These are phyloP conservation scores for Panthera uncia DNA, from an alignment of 2,113 vertebrate genomes.

Conservation along the genomic window DNA sequence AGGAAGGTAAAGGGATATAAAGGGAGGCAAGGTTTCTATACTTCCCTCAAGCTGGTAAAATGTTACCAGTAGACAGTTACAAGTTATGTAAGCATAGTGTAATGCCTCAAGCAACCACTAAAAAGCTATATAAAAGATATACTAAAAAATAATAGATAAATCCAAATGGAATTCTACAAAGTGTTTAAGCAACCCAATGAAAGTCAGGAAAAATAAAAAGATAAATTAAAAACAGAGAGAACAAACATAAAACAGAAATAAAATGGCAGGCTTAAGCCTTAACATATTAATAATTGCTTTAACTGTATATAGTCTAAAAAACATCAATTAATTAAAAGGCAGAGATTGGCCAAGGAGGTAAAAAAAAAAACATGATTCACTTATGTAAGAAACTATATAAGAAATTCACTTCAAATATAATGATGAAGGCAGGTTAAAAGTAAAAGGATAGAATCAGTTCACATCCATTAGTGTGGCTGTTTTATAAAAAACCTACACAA, in stretches of 20 bases:
- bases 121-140: background rate
- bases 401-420: background rate
- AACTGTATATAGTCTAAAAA: background rate
- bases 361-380: background rate
- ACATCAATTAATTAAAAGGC: background rate
- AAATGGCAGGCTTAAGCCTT: background rate
- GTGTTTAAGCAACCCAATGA: background rate
- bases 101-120: background rate
- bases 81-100: background rate
- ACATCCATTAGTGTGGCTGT: background rate
- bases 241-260: background rate
- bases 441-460: background rate
- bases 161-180: constrained; percentile 9
- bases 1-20: background rate
- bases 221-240: background rate
- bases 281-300: background rate
- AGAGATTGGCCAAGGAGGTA: background rate
- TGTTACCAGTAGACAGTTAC: background rate
- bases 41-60: background rate
- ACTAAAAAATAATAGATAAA: background rate
- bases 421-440: background rate
- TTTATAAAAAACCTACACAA: background rate
- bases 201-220: background rate
- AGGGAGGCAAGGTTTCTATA: background rate
- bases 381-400: background rate